Base-by-base conservation (phyloP, 1,140 invertebrate species). In the Drosophila parabipectinata region DNA sequence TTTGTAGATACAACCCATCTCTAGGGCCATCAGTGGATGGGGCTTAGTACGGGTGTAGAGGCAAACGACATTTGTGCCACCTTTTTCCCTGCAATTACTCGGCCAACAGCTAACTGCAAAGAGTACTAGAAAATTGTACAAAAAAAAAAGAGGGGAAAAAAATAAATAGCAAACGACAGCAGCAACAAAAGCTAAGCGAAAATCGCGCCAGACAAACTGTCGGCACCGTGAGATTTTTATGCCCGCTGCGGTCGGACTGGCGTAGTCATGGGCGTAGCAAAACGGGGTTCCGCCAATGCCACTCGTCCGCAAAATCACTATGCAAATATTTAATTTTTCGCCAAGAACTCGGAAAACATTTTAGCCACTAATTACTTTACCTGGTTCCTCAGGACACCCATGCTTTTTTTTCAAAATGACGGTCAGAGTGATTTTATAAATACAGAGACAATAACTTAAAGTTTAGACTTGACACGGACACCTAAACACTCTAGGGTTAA, bases 71-170 rank as follows among this genome's bases (percentile, higher is more conserved):
- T 87, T 85, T 85, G 74, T 81, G 78, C 82, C 82, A 85, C 81
- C 82, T 85, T 87, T 79, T 87, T 81, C 82, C 82, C 61, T 82
- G 82, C 82, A 85, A 85, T 87, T 85, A 85, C 81, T 80, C 77
- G 82, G 78, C 63, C 67, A 76, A 57, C 66, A 58, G 58, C 78
- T 52, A 67, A 47, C 55, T 67, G 41, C 53, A 61, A 53, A 53
- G 53, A 34, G 58, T 51, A 48, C 47, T 62, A 56, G 55, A 47
- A 26, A 30, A 9, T 15, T 44, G 18, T 44, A 12, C 32, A 18
- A 34, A 28, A 51, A 28, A 14, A 55, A n/a, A 14, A 54, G 30
- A 4, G 15, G 26, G 21, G 12, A 14, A n/a, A 30, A 39, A 30
- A 53, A 37, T 24, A 41, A 63, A 63, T 45, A 32, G 34, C 39